Evolutionary conservation across 2,113 vertebrate species (phyloP).

Genomic region (Erythrocercus mccallii): DNA sequence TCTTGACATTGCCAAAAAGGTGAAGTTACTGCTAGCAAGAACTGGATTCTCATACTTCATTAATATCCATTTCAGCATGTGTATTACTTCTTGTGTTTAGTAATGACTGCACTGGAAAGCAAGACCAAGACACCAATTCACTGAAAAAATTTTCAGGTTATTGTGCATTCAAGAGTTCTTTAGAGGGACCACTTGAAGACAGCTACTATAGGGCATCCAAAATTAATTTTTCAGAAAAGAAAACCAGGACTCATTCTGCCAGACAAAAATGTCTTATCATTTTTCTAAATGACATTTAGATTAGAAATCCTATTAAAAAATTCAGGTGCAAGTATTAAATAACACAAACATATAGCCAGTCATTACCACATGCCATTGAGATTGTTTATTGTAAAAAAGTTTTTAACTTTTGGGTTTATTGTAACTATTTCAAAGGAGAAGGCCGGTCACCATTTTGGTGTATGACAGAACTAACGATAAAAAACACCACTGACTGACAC

Average conservation of each 20-base stretch:
- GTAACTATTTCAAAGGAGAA: not conserved
- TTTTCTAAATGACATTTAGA: not conserved
- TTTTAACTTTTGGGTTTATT: not conserved
- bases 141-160: not conserved
- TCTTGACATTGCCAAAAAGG: not conserved
- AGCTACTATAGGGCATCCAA: not conserved
- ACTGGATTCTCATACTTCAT: not conserved
- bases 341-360: not conserved
- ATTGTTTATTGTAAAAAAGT: not conserved
- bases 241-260: not conserved
- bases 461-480: not conserved
- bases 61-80: not conserved
- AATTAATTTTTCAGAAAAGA: not conserved
- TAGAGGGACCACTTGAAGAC: not conserved
- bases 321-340: not conserved
- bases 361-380: not conserved
- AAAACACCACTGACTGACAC: not conserved
- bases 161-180: not conserved
- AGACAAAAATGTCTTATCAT: not conserved
- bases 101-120: not conserved
- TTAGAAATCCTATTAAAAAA: not conserved
- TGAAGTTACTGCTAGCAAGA: not conserved
- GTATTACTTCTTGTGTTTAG: not conserved
- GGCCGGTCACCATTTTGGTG: not conserved
- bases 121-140: not conserved